A percentile compares a stretch with the other conserved stretches of the same genome.
Conservation (phyloP, 2,113 vertebrate genomes). For the human (Homo sapiens) region DNA sequence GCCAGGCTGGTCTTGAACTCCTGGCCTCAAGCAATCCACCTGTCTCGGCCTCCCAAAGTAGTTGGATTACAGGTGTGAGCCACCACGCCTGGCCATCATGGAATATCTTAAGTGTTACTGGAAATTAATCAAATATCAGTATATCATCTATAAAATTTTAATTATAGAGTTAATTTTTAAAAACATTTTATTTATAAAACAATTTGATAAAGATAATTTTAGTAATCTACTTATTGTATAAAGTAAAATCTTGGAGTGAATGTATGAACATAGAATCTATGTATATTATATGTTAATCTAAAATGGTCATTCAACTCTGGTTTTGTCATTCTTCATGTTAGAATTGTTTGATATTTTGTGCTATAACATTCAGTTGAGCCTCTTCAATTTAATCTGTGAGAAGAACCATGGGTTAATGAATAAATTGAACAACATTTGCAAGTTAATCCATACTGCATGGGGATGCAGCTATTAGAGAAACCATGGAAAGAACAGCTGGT, state of each 20-base stretch:
- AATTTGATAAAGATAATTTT: background rate
- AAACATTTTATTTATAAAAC: background rate
- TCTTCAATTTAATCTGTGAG: background rate
- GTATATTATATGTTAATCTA: background rate
- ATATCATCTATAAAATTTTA: background rate
- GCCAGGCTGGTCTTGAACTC: no score
- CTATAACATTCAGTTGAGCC: background rate
- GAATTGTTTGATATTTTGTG: background rate
- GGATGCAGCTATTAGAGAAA: background rate
- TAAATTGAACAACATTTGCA: background rate
- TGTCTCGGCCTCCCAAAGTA: no score
- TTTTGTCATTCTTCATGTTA: background rate
- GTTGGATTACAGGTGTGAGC: no score
- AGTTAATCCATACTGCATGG: background rate
- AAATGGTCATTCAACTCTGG: background rate
- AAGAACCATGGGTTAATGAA: background rate
- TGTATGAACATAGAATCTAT: background rate
- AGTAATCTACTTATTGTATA: background rate
- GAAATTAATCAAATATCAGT: background rate
- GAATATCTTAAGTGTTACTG: background rate
- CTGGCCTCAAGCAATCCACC: no score
- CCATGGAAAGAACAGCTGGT: slow-evolving; percentile 5
- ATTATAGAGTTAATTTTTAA: background rate
- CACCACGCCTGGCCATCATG: background rate
- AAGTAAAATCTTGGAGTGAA: background rate